Percentiles rank a stretch among this genome's conserved stretches.
Evolutionary conservation across 2,888 invertebrate species (phyloP).

Genomic region (Agonum fuliginosum): DNA sequence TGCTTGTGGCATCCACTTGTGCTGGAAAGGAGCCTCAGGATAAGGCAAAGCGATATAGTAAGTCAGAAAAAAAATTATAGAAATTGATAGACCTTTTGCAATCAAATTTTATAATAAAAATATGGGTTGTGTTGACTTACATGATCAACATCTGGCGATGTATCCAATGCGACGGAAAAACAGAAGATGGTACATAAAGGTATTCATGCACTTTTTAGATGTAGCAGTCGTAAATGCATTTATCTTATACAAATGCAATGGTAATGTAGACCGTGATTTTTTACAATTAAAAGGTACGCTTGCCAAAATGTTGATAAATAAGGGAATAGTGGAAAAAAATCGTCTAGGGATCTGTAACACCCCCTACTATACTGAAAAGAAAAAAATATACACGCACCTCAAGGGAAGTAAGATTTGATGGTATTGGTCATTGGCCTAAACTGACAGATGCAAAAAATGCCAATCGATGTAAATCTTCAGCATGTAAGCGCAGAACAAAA

Average conservation of each 20-base stretch:
- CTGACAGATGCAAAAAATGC: slow-evolving; percentile 47
- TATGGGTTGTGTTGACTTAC: slow-evolving; percentile 9
- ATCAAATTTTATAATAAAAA: slow-evolving; percentile 17
- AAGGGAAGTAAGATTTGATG: background rate
- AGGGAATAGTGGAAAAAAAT: slow-evolving; percentile 1
- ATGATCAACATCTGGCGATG: slow-evolving; percentile 4
- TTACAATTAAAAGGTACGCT: slow-evolving; percentile 30
- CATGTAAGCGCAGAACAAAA: slow-evolving; percentile 48
- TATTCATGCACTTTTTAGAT: slow-evolving; percentile 25
- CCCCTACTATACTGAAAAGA: slow-evolving; percentile 14
- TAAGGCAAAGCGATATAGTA: background rate
- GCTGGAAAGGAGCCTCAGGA: slow-evolving; percentile 34
- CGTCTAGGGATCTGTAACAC: background rate
- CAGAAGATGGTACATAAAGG: slow-evolving; percentile 35
- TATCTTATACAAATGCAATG: slow-evolving; percentile 19
- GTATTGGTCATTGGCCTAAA: slow-evolving; percentile 31
- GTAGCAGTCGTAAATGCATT: slow-evolving; percentile 30
- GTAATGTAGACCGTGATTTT: slow-evolving; percentile 6
- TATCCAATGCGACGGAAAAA: slow-evolving; percentile 32
- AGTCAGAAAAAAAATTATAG: slow-evolving; percentile 1
- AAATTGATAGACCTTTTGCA: slow-evolving; percentile 33
- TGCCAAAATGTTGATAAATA: background rate
- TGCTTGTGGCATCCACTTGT: slow-evolving; percentile 28
- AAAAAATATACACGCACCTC: slow-evolving; percentile 6
- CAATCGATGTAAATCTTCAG: slow-evolving; percentile 19